Evolutionary conservation across 1,140 invertebrate species (phyloP).

Genomic region (Thalassaphorura encarpata): DNA sequence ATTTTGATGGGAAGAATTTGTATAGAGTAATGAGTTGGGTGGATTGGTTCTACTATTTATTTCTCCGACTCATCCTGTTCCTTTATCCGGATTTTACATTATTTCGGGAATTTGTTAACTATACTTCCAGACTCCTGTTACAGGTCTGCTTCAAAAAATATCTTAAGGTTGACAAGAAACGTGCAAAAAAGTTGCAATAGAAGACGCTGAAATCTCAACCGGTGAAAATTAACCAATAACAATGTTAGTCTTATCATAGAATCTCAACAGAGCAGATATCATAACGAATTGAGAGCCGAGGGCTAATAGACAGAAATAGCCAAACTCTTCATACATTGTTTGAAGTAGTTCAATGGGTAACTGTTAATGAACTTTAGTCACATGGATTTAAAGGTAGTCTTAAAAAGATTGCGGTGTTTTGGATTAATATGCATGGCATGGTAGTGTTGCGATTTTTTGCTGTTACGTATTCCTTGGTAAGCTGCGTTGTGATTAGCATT

Average conservation of each 20-base stretch:
- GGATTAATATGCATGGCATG: not conserved
- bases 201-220: no score
- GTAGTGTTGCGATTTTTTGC: not conserved
- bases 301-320: no score
- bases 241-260: no score
- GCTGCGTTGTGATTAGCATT: no score
- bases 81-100: not conserved
- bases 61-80: not conserved
- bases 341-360: no score
- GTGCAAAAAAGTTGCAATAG: no score
- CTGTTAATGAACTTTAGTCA: no score
- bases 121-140: not conserved
- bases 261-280: no score
- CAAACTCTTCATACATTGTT: no score
- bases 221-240: no score
- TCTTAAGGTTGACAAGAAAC: not conserved
- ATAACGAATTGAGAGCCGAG: no score
- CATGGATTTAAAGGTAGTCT: not conserved
- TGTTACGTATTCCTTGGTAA: no score
- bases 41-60: not conserved
- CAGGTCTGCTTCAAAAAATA: not conserved
- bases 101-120: not conserved
- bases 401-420: not conserved
- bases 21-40: constrained; percentile 4
- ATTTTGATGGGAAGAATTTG: not conserved